Percentiles rank a stretch among this genome's conserved stretches.
Conservation (phyloP, 2,888 invertebrate species). For the Lepetodrilus schrolli region DNA sequence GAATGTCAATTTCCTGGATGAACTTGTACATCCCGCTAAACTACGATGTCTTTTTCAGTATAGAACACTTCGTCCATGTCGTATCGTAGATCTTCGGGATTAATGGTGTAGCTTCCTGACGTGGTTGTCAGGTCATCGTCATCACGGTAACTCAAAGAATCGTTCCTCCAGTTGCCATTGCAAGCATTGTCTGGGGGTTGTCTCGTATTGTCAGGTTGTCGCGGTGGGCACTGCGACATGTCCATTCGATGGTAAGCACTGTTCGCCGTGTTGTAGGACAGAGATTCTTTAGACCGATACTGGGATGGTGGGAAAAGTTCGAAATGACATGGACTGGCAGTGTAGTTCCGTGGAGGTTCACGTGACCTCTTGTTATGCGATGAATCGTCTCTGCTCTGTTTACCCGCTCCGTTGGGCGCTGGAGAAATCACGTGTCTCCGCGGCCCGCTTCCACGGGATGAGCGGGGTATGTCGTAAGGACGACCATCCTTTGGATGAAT, state of each 20-base stretch:
- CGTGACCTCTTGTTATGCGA: background rate
- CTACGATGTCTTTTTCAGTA: conserved; percentile 37
- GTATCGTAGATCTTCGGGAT: conserved; percentile 41
- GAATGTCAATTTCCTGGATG: too few relatives aligned
- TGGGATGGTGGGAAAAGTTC: conserved; percentile 19
- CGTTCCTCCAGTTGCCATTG: background rate
- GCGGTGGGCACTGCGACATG: background rate
- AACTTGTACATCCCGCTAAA: too few relatives aligned
- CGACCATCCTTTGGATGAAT: conserved; percentile 24
- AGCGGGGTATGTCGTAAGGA: background rate
- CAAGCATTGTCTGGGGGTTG: background rate
- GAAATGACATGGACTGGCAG: conserved; percentile 10
- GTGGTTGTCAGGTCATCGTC: conserved; percentile 42
- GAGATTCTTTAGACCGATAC: background rate
- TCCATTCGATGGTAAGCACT: conserved; percentile 12
- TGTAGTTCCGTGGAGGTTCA: background rate
- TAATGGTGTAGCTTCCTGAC: conserved; percentile 45
- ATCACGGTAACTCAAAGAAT: conserved; percentile 34
- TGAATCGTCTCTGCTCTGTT: background rate
- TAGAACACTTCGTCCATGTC: conserved; percentile 41
- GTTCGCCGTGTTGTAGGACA: background rate
- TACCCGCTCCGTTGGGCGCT: background rate
- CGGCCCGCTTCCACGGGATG: background rate
- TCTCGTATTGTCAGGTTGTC: conserved; percentile 6
- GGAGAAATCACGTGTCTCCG: conserved; percentile 18